Conservation (phyloP, 1,140 invertebrate genomes). For the Helicoverpa armigera region DNA sequence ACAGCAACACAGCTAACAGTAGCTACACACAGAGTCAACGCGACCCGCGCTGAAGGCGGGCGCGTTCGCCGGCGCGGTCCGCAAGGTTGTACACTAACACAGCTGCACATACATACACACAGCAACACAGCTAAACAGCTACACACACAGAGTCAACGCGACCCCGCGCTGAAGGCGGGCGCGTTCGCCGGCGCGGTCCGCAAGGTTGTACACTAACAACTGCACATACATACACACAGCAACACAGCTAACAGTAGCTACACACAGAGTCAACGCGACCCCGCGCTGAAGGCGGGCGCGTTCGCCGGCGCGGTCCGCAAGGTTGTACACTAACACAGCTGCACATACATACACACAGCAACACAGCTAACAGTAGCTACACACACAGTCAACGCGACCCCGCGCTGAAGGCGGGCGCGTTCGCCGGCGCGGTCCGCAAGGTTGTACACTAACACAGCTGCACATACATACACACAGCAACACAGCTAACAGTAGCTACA, state of each 20-base stretch:
- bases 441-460: constrained; percentile 62
- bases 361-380: too few species aligned
- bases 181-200: neutral
- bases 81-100: too few species aligned
- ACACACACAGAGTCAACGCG: constrained; percentile 92
- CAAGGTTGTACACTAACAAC: too few species aligned
- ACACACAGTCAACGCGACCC: constrained; percentile 94
- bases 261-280: constrained; percentile 93
- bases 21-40: constrained; percentile 91
- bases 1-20: too few species aligned
- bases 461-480: too few species aligned
- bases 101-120: too few species aligned
- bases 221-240: too few species aligned
- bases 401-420: constrained; percentile 94
- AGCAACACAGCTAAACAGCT: too few species aligned
- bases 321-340: constrained; percentile 64
- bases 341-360: too few species aligned
- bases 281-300: constrained; percentile 94
- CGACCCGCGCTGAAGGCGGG: constrained; percentile 93
- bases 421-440: constrained; percentile 92
- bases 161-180: constrained; percentile 92
- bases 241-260: constrained; percentile 53
- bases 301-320: constrained; percentile 92
- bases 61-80: neutral
- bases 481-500: constrained; percentile 55